These are phyloP conservation scores for Erpornis zantholeuca DNA, from an alignment of 2,113 vertebrate species.

Conservation along the genomic window DNA sequence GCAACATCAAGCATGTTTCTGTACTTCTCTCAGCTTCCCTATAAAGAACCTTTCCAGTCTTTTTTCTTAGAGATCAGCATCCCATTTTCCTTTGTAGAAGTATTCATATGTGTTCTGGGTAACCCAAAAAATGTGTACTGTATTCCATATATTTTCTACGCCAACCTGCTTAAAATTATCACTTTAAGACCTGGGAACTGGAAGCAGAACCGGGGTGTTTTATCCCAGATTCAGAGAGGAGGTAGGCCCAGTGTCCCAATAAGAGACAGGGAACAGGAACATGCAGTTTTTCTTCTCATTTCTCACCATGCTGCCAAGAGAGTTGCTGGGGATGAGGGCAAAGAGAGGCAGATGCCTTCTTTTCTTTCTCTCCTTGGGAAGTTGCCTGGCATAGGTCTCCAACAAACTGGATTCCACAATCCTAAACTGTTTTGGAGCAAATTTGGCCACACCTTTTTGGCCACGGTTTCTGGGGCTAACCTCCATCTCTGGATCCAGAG, in stretches of 20 bases:
- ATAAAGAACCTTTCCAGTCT: not conserved
- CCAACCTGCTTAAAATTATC: not conserved
- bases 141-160: not conserved
- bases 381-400: not conserved
- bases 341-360: not conserved
- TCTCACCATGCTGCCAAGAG: not conserved
- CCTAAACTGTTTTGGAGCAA: not conserved
- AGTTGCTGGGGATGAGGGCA: not conserved
- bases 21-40: not conserved
- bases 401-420: not conserved
- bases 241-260: fast-evolving
- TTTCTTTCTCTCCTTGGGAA: not conserved
- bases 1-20: not conserved
- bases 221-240: fast-evolving
- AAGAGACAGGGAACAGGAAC: not conserved
- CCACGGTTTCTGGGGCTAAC: fast-evolving
- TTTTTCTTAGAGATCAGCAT: not conserved
- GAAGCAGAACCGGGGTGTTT: not conserved
- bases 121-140: not conserved
- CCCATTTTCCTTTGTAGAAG: not conserved
- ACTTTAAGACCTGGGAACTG: not conserved
- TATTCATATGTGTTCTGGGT: not conserved
- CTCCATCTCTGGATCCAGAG: not conserved
- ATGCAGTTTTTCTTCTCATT: not conserved
- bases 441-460: not conserved